Evolutionary conservation across 2,797 vertebrate species (phyloP).

Genomic region (Helicolenus hilgendorfi): DNA sequence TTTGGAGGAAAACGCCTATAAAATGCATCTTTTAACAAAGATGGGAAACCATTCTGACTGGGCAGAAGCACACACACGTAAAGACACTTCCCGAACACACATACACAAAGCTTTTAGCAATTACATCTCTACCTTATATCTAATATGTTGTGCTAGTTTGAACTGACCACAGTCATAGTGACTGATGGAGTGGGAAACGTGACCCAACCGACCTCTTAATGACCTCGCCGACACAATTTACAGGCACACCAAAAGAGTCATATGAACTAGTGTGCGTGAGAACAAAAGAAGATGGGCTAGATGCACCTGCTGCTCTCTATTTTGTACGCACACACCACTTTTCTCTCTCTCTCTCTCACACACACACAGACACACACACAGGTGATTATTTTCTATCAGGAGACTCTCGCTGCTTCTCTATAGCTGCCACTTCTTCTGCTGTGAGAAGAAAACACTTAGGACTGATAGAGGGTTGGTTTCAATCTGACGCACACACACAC

Average conservation of each 20-base stretch:
- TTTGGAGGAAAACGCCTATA: conserved; percentile 54
- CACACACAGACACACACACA: conserved; percentile 3
- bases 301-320: conserved; percentile 8
- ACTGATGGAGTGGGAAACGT: neutral
- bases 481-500: conserved; percentile 28
- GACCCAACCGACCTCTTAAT: conserved; percentile 8
- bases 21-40: conserved; percentile 56
- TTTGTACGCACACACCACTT: neutral
- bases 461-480: conserved; percentile 39
- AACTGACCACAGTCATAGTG: neutral
- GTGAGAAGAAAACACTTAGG: conserved; percentile 52
- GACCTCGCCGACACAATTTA: neutral
- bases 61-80: neutral
- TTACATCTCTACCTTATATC: neutral
- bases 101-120: neutral
- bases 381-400: conserved; percentile 62
- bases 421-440: conserved; percentile 23
- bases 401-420: conserved; percentile 18
- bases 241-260: neutral
- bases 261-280: neutral
- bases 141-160: neutral
- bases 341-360: neutral
- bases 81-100: neutral
- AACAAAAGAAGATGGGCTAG: neutral
- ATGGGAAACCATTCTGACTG: conserved; percentile 24